Base-by-base conservation (phyloP, 2,113 vertebrate species). In the Accipiter cooperii region DNA sequence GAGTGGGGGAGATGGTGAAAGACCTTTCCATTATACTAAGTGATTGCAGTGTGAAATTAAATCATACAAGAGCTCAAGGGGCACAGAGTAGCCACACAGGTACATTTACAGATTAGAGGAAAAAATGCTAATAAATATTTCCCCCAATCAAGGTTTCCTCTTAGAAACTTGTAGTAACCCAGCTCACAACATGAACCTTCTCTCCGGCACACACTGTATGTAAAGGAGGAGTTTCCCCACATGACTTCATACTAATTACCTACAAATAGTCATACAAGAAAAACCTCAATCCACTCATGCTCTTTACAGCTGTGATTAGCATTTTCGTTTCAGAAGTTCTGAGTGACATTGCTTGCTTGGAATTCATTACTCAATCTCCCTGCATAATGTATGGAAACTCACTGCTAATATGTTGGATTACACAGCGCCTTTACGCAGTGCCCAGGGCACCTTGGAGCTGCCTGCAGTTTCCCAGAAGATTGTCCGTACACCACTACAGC, bases 231-330 rank as follows among this genome's bases (percentile, higher is more conserved):
- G 79, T 87, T 96, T 90, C 94, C 94, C 87, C 79, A 81, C 65
- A 47, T 83, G 92, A 95, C 81, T 90, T 96, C 90, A 95, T 94
- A 85, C 58, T 90, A 96, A 95, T 97, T 97, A 93, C 76, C 65
- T 91, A 70, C 89, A 94, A 85, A 96, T 55, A 94, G 75, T 93
- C 90, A 94, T 87, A 84, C 88, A 89, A 89, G 92, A 78, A 96
- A 84, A 93, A 91, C 49, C 86, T 96, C 82, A 71, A 93, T 91
- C 96, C 89, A 89, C 92, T 95, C 94, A 85, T 84, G 87, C 71
- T 93, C 90, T 75, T 87, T 73, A 73, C 64, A 91, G 75, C 82
- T 11, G 5, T 88, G 64, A 97, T 93, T 94, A 95, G 85, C 92
- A 95, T 97, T 91, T 91, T 81, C 2, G 0, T 86, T 94, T 89